Evolutionary conservation across 2,113 vertebrate species (phyloP).

Genomic region (Chrysochloris asiatica): DNA sequence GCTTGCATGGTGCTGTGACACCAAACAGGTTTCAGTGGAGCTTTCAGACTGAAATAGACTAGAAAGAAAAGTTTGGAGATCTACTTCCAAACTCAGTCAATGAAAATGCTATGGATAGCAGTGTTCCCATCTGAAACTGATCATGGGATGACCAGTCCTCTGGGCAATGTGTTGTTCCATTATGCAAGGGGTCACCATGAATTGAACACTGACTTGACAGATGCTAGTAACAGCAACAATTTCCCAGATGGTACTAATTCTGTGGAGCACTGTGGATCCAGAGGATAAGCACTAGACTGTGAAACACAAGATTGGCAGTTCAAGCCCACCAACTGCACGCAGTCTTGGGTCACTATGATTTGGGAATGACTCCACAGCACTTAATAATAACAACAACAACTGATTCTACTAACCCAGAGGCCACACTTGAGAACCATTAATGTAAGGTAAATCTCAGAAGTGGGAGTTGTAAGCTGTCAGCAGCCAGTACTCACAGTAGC

Average conservation of each 20-base stretch:
- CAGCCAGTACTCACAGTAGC: not conserved
- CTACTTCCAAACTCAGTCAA: not conserved
- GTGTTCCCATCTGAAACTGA: not conserved
- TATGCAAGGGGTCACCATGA: not conserved
- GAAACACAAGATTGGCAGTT: no score
- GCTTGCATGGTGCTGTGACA: not conserved
- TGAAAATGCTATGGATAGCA: not conserved
- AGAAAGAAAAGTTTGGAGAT: not conserved
- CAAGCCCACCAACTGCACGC: no score
- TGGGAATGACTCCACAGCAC: no score
- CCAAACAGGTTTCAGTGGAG: not conserved
- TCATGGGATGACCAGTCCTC: not conserved
- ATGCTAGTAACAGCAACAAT: not conserved
- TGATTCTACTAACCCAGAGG: not conserved
- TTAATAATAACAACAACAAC: no score
- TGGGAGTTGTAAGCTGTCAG: not conserved
- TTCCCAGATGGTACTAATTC: not conserved
- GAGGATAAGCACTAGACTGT: no score
- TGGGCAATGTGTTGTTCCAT: not conserved
- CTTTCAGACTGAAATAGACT: not conserved
- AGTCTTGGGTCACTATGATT: no score
- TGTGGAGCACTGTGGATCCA: no score
- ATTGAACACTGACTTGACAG: not conserved
- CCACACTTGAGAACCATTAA: not conserved
- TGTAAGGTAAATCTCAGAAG: not conserved